Percentiles rank a stretch among this genome's conserved stretches.
phyloP scores from a whole-genome alignment of 35 echinoderm and acorn worm species.

The Eucidaris tribuloides region DNA sequence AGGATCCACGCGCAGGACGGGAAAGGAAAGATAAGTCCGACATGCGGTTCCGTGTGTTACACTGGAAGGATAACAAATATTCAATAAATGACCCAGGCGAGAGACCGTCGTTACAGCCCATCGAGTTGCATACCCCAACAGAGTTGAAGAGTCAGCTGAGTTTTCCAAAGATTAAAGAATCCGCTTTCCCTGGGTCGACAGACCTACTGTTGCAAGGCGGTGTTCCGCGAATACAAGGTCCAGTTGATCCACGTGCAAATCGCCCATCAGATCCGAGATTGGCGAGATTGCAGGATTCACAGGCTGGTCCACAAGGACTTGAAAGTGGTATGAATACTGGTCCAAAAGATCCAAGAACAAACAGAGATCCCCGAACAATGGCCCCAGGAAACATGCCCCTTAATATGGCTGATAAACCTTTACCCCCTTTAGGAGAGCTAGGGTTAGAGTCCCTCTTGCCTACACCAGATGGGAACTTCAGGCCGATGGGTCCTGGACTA shows the following conservation, averaged over 20 bases:
- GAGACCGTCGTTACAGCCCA: conserved; percentile 63
- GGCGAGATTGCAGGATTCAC: conserved; percentile 12
- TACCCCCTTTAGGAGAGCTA: too few relatives aligned
- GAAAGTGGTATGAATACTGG: not conserved
- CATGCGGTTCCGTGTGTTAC: conserved; percentile 65
- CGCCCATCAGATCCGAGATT: conserved; percentile 33
- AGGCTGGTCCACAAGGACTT: not conserved
- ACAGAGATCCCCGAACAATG: conserved; percentile 41
- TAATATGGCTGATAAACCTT: not conserved
- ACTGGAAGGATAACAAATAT: conserved; percentile 79
- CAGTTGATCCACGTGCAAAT: conserved; percentile 61
- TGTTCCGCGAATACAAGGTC: conserved; percentile 40
- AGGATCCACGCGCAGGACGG: conserved; percentile 65
- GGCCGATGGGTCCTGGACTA: not conserved
- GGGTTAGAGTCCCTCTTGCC: conserved; percentile 17
- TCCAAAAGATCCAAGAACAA: not conserved
- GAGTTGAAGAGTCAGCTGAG: conserved; percentile 65
- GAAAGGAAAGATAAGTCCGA: conserved; percentile 62
- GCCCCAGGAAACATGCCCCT: not conserved
- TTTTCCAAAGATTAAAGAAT: conserved; percentile 8
- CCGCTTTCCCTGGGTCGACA: not conserved
- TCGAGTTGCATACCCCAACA: conserved; percentile 76
- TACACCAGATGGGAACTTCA: conserved; percentile 6
- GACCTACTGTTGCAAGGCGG: conserved; percentile 27
- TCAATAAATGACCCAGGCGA: conserved; percentile 56